These are phyloP conservation scores for Magallana gigas DNA, from an alignment of 1,140 invertebrate genomes.

Conservation along the genomic window DNA sequence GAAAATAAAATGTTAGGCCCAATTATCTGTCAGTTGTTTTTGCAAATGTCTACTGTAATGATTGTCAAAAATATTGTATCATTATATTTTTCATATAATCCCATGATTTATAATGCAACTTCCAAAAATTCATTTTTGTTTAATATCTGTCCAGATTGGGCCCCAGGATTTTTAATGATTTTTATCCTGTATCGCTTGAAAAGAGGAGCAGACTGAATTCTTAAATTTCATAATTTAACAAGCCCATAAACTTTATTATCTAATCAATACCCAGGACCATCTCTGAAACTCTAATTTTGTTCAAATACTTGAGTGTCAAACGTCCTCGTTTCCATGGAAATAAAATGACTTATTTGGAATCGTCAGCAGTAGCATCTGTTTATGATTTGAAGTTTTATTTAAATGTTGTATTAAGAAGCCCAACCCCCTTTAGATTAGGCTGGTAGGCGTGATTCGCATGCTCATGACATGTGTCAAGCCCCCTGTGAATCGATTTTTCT, in stretches of 20 bases:
- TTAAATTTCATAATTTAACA: constrained; percentile 39
- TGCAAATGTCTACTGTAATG: too few relatives aligned
- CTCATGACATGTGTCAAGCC: constrained; percentile 61
- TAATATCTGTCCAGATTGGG: too few relatives aligned
- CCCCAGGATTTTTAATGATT: not conserved
- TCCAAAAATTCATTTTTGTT: too few relatives aligned
- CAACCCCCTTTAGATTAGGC: constrained; percentile 48
- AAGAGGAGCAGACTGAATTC: constrained; percentile 15
- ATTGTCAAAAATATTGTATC: too few relatives aligned
- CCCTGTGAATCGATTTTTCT: constrained; percentile 59
- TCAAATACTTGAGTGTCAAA: constrained; percentile 42
- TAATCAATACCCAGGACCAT: constrained; percentile 28
- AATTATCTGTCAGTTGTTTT: too few relatives aligned
- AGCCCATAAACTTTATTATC: constrained; percentile 34
- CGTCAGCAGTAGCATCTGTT: constrained; percentile 46
- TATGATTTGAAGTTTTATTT: constrained; percentile 59
- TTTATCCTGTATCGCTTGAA: not conserved
- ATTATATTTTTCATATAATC: too few relatives aligned
- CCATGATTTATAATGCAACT: too few relatives aligned
- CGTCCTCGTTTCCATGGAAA: constrained; percentile 55
- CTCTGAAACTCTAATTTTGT: constrained; percentile 33
- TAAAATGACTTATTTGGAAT: constrained; percentile 57
- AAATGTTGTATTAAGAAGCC: constrained; percentile 55
- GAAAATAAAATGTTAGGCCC: too few relatives aligned
- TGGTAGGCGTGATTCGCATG: constrained; percentile 57